These are phyloP conservation scores for Baryphthengus martii DNA, from an alignment of 2,113 vertebrate genomes.

Conservation along the genomic window DNA sequence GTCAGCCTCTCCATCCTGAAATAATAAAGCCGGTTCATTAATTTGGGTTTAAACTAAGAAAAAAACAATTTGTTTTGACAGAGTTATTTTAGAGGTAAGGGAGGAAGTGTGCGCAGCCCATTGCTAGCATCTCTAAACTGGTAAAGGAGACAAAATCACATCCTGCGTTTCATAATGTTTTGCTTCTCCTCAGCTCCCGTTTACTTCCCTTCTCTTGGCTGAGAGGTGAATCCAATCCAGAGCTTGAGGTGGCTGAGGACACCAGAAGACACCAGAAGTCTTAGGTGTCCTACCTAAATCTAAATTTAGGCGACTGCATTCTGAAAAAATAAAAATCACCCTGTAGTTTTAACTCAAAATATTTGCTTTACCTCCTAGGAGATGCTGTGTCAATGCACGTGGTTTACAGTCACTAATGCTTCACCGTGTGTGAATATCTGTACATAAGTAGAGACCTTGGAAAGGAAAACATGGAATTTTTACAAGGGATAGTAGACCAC, in stretches of 20 bases:
- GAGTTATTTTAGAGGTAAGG: not conserved
- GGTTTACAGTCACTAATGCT: not conserved
- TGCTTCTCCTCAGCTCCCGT: not conserved
- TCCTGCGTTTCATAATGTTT: not conserved
- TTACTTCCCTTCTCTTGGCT: not conserved
- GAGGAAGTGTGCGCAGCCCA: not conserved
- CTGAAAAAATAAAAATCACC: not conserved
- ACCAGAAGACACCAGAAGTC: not conserved
- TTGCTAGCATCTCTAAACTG: not conserved
- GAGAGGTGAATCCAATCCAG: not conserved
- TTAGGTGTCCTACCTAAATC: not conserved
- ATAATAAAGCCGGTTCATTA: constrained; percentile 39
- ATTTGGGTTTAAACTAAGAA: constrained; percentile 17
- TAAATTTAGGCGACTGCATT: not conserved
- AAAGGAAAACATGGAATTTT: not conserved
- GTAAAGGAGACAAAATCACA: not conserved
- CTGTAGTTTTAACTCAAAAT: not conserved
- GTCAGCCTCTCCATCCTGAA: not conserved
- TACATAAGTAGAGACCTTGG: not conserved
- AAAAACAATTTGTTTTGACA: constrained; percentile 7
- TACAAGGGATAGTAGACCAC: not conserved
- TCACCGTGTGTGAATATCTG: not conserved
- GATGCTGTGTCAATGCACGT: not conserved
- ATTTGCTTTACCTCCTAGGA: not conserved
- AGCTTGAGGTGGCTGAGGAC: not conserved